Base-by-base conservation (phyloP, 2,888 invertebrate species). In the Nymphalis c-album region DNA sequence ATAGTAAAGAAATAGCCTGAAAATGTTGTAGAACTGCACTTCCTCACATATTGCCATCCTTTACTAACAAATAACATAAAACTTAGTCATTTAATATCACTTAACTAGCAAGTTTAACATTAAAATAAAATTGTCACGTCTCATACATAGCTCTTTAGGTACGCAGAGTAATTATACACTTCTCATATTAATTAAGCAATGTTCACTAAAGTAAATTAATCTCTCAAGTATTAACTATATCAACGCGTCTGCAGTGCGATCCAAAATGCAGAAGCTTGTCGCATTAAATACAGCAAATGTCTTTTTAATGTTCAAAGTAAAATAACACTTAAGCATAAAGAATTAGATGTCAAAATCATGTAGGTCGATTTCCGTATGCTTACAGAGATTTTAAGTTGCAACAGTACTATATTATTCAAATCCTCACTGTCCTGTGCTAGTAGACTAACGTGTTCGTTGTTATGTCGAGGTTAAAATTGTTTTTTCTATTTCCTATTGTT, bases 391-490 rank as follows among this genome's bases (percentile, higher is more conserved):
- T 65, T 55, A 60, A 66, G 40, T 57, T 57, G 66, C 55, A 48
- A 66, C 55, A 57, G 61, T 48, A 53, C 47, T 57, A 66, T 40
- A 48, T 66, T 66, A 66, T 61, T 66, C 55, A 66, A 35, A 66
- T n/a, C 60, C 47, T 60, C 26, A 16, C 18, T 35, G n/a, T 40
- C 10, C 18, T 40, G 22, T 48, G 20, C 35, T 57, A 48, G 31
- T 40, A n/a, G n/a, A 55, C 47, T 55, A 47, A 61, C 35, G 40
- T 55, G 35, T 8, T 65, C 7, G n/a, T 57, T 17, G n/a, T 18
- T 6, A 26, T 40, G n/a, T 40, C 13, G 16, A 5, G 57, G 3
- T 40, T 18, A 57, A 22, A 35, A 18, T 5, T 8, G 10, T 7
- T 40, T 18, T n/a, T 10, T 40, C 35, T 57, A 18, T 57, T 17